Evolutionary conservation across 2,888 invertebrate genomes (phyloP).

Genomic region (Oxycera nigricornis): DNA sequence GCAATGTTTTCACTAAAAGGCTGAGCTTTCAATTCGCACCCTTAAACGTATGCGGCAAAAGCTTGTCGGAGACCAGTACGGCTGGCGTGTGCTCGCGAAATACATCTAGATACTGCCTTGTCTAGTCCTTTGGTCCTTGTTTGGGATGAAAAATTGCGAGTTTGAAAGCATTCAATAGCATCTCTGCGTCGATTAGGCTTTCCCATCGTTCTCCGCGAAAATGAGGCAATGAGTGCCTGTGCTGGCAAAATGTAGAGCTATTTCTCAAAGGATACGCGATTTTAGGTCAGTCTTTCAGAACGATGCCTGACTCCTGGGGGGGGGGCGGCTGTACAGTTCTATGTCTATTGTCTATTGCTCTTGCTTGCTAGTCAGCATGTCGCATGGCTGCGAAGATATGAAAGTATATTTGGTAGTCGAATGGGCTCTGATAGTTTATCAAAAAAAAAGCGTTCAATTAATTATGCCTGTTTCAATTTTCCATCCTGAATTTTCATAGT

Average conservation of each 20-base stretch:
- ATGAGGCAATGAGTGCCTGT: constrained; percentile 2
- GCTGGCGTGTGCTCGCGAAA: background rate
- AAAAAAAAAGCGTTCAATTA: too few species aligned
- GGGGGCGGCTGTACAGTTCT: too few species aligned
- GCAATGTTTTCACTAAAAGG: constrained; percentile 4
- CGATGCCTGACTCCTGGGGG: too few species aligned
- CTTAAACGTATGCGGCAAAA: constrained; percentile 14
- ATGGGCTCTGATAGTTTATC: too few species aligned
- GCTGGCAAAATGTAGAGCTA: background rate
- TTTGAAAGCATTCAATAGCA: background rate
- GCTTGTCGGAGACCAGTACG: constrained; percentile 3
- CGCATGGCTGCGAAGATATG: too few species aligned
- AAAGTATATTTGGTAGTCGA: too few species aligned
- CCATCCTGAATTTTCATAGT: too few species aligned
- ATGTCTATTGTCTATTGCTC: too few species aligned
- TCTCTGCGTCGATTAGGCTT: constrained; percentile 1
- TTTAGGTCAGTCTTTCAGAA: background rate
- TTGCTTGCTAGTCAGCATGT: too few species aligned
- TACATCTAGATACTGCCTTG: background rate
- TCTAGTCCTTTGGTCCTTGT: background rate
- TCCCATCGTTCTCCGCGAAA: background rate
- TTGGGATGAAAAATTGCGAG: background rate
- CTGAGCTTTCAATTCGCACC: background rate
- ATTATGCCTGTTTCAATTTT: too few species aligned
- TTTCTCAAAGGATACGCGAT: background rate